A percentile compares a stretch with the other conserved stretches of the same genome.
These are phyloP conservation scores for Ectropis grisescens DNA, from an alignment of 1,140 invertebrate genomes.

Conservation along the genomic window DNA sequence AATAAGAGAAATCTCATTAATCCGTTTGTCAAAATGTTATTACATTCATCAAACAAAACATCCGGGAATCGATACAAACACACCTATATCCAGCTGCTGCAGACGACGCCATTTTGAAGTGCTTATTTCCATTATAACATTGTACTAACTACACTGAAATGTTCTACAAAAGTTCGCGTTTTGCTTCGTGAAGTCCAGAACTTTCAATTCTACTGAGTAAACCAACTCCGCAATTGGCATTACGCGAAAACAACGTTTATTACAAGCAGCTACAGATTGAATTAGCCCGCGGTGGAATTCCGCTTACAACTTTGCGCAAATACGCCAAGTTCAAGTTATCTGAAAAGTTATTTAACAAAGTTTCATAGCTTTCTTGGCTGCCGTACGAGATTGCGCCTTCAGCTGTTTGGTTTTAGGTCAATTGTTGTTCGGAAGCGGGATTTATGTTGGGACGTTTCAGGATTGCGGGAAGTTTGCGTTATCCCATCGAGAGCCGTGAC, in stretches of 20 bases:
- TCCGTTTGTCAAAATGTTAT: not conserved
- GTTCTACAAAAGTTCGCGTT: constrained; percentile 70
- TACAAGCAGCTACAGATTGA: constrained; percentile 65
- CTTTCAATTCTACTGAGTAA: constrained; percentile 49
- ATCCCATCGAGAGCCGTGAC: constrained; percentile 68
- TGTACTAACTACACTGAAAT: constrained; percentile 71
- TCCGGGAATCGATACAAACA: constrained; percentile 29
- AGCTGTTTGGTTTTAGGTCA: constrained; percentile 45
- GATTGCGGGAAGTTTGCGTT: constrained; percentile 36
- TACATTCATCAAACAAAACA: constrained; percentile 22
- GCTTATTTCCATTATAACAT: constrained; percentile 71
- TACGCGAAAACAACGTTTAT: constrained; percentile 67
- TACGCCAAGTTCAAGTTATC: constrained; percentile 67
- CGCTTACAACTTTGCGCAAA: constrained; percentile 65
- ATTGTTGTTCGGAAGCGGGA: constrained; percentile 43
- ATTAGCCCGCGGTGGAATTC: constrained; percentile 55
- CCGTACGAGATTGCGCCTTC: constrained; percentile 51
- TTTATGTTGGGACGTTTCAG: constrained; percentile 37
- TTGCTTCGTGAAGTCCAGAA: constrained; percentile 69
- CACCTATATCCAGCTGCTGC: constrained; percentile 54
- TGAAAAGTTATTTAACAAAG: constrained; percentile 71
- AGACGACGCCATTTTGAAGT: constrained; percentile 68
- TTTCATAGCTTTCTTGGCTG: constrained; percentile 66
- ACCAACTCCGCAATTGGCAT: constrained; percentile 60
- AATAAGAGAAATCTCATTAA: too few species aligned